Percentiles rank a stretch among this genome's conserved stretches.
phyloP scores from a whole-genome alignment of 2,113 vertebrate species.

The Equus quagga region DNA sequence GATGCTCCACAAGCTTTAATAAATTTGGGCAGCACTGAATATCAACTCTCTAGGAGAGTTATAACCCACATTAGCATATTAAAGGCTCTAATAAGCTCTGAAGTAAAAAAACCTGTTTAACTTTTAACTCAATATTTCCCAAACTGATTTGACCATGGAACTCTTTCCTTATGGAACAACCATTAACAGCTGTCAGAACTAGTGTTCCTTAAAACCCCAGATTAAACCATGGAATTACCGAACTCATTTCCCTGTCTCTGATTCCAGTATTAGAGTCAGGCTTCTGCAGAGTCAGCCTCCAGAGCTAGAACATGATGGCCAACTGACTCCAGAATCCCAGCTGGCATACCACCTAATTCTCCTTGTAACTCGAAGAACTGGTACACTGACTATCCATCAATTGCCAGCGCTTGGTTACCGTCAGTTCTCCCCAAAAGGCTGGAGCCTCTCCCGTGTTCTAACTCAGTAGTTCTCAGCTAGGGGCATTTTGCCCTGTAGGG shows the following conservation, averaged over 20 bases:
- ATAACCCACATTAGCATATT: background rate
- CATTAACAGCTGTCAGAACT: background rate
- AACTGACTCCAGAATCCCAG: background rate
- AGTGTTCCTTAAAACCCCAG: background rate
- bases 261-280: background rate
- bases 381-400: background rate
- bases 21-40: background rate
- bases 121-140: background rate
- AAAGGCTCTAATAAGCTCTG: background rate
- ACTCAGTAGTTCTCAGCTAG: background rate
- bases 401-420: background rate
- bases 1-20: background rate
- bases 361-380: background rate
- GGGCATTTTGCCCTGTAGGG: background rate
- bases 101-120: conserved; percentile 9
- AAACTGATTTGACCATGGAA: background rate
- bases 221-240: background rate
- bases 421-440: background rate
- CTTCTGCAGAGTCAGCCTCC: background rate
- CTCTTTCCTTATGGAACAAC: background rate
- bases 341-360: background rate
- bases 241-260: background rate
- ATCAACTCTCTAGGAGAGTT: background rate
- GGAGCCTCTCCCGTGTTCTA: background rate
- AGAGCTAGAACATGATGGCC: background rate